phyloP scores from a whole-genome alignment of 1,140 invertebrate species.

The Melipona quadrifasciata region DNA sequence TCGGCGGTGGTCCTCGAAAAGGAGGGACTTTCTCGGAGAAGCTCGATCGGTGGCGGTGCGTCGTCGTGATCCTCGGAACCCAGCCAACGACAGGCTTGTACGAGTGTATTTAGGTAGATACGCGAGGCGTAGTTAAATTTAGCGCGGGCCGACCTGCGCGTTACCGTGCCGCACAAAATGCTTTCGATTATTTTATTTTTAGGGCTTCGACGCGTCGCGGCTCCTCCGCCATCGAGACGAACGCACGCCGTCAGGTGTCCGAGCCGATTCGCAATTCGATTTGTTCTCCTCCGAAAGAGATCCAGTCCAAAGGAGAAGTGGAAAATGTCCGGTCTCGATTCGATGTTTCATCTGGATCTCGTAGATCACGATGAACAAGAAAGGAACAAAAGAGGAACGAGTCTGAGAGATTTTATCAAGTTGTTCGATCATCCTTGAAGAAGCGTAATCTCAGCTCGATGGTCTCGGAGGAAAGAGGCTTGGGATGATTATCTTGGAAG shows the following conservation, averaged over 20 bases:
- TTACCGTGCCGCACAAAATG: constrained; percentile 75
- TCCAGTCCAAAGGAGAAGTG: no score
- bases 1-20: neutral
- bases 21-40: constrained; percentile 56
- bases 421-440: neutral
- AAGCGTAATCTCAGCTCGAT: neutral
- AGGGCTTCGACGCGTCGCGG: constrained; percentile 69
- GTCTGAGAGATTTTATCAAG: neutral
- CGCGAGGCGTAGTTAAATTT: constrained; percentile 79
- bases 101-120: constrained; percentile 81
- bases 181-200: constrained; percentile 81
- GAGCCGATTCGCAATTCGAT: neutral
- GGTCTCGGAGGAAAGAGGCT: neutral
- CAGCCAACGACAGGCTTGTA: constrained; percentile 76
- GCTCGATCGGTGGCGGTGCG: constrained; percentile 63
- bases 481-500: neutral
- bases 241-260: constrained; percentile 35
- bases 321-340: neutral
- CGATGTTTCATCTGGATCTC: neutral
- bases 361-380: neutral
- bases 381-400: neutral
- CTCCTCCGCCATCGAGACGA: constrained; percentile 50
- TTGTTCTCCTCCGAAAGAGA: neutral
- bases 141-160: constrained; percentile 78
- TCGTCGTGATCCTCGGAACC: constrained; percentile 68